Evolutionary conservation across 1,140 invertebrate species (phyloP).

Genomic region (Euura lappo): DNA sequence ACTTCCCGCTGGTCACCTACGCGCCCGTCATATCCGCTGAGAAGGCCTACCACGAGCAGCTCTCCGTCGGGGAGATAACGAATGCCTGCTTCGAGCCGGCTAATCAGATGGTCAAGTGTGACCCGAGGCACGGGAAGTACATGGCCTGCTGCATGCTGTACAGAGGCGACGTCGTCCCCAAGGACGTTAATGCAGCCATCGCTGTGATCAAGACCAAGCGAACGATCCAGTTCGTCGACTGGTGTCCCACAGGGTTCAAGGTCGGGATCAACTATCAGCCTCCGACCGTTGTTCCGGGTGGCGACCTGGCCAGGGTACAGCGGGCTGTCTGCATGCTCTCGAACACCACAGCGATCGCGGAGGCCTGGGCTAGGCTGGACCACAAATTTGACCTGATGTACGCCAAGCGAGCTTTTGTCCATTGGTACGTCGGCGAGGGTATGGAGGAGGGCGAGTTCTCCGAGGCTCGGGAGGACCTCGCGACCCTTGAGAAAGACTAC

Average conservation of each 20-base stretch:
- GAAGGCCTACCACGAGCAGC: slow-evolving; percentile 46
- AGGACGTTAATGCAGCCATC: slow-evolving; percentile 67
- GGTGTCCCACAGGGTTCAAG: no score
- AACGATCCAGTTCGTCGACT: slow-evolving; percentile 76
- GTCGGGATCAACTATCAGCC: no score
- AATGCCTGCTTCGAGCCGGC: no score
- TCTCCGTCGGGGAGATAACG: no score
- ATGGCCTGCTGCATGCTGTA: slow-evolving; percentile 60
- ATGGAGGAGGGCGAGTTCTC: slow-evolving; percentile 82
- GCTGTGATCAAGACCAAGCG: slow-evolving; percentile 83
- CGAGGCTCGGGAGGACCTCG: no score
- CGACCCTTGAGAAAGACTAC: slow-evolving; percentile 62
- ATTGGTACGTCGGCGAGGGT: slow-evolving; percentile 78
- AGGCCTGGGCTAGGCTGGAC: slow-evolving; percentile 74
- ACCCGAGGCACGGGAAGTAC: no score
- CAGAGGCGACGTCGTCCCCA: slow-evolving; percentile 78
- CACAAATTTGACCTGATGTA: slow-evolving; percentile 78
- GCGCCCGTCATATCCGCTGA: slow-evolving; percentile 81
- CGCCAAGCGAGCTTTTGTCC: slow-evolving; percentile 65
- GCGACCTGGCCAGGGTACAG: no score
- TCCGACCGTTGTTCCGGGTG: no score
- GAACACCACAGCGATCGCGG: slow-evolving; percentile 71
- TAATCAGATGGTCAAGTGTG: no score
- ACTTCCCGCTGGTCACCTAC: slow-evolving; percentile 65
- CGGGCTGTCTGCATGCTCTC: no score